Conservation (phyloP, 2,113 vertebrate genomes). For the Dicrurus megarhynchus region DNA sequence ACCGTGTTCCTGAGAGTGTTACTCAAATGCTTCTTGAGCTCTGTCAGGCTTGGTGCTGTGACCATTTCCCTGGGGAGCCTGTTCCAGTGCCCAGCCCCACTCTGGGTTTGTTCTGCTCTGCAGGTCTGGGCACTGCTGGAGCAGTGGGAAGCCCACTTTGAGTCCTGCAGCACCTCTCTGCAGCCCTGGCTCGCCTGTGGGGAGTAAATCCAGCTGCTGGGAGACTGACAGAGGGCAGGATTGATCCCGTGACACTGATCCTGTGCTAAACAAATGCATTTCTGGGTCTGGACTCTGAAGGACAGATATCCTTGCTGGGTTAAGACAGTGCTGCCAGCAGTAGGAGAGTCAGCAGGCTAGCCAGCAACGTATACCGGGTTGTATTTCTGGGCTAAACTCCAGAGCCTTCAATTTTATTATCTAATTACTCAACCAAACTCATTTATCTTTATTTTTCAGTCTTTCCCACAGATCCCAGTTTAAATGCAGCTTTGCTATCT, state of each 20-base stretch:
- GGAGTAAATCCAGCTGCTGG: neutral
- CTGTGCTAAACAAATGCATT: neutral
- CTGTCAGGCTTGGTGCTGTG: neutral
- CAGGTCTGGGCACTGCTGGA: neutral
- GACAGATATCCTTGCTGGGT: neutral
- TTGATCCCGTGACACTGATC: neutral
- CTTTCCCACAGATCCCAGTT: neutral
- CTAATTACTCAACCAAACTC: constrained; percentile 17
- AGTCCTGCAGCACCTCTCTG: neutral
- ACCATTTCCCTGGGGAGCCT: neutral
- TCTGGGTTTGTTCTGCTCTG: neutral
- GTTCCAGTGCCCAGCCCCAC: neutral
- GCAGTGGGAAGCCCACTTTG: neutral
- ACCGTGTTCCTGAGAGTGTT: neutral
- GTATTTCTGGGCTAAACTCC: constrained; percentile 24
- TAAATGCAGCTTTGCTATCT: neutral
- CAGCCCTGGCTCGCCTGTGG: neutral
- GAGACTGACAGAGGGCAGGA: neutral
- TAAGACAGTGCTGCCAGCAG: neutral
- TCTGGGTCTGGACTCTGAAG: neutral
- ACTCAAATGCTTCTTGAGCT: neutral
- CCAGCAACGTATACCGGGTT: neutral
- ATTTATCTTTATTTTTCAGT: constrained; percentile 48
- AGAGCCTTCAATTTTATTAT: constrained; percentile 49
- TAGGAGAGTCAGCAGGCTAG: neutral